Conservation (phyloP, 2,113 vertebrate genomes). For the Oryzias melastigma region DNA sequence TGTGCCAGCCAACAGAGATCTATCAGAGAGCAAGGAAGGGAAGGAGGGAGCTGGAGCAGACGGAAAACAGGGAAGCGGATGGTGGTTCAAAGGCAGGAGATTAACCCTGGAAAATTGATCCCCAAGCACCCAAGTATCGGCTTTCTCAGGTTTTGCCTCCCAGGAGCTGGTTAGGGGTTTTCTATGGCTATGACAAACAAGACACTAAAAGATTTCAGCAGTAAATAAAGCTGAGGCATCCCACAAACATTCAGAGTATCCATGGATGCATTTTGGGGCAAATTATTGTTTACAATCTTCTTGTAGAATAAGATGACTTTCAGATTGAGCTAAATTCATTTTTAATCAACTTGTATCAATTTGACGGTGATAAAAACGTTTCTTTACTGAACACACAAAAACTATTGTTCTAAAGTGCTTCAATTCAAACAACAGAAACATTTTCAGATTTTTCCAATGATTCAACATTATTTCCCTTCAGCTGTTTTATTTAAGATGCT, state of each 20-base stretch:
- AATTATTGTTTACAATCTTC: too few relatives aligned
- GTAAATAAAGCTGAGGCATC: background rate
- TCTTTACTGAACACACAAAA: too few relatives aligned
- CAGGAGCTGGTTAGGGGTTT: constrained; percentile 39
- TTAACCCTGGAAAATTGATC: constrained; percentile 71
- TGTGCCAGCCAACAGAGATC: constrained; percentile 57
- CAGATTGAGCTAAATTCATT: too few relatives aligned
- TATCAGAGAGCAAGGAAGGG: constrained; percentile 49
- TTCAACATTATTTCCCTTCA: too few relatives aligned
- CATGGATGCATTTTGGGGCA: too few relatives aligned
- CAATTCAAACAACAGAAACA: too few relatives aligned
- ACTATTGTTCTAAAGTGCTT: too few relatives aligned
- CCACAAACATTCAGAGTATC: too few relatives aligned
- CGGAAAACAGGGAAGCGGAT: constrained; percentile 41
- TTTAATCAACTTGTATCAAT: too few relatives aligned
- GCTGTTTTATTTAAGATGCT: background rate
- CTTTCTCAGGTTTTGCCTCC: constrained; percentile 30
- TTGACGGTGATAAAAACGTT: too few relatives aligned
- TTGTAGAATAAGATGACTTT: too few relatives aligned
- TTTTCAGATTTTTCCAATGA: too few relatives aligned
- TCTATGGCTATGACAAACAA: constrained; percentile 45
- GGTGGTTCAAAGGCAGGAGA: constrained; percentile 65
- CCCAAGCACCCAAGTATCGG: constrained; percentile 62
- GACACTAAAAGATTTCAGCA: constrained; percentile 28
- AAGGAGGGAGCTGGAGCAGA: constrained; percentile 36